Evolutionary conservation across 1,140 invertebrate species (phyloP), one percentile per base, ranked within the genome.

Genomic region (Chironomus striatipennis): DNA sequence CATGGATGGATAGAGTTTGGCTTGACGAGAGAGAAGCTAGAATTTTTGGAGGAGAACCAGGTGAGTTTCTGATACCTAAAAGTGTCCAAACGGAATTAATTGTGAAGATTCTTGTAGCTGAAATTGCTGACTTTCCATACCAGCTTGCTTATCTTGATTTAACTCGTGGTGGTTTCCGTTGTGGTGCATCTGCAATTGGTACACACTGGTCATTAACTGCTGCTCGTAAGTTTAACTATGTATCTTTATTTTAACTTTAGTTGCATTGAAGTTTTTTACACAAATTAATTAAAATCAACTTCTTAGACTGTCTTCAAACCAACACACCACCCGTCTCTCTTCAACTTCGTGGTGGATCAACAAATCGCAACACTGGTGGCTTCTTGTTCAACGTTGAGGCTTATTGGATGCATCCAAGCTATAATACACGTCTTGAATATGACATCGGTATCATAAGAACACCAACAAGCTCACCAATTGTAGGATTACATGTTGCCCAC

Each of bases 201-300:
- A 7, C 5, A 57, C 47, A 57, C 15, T 57, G 47, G 47, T 5
- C 12, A n/a, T 57, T 57, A 15, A n/a, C 47, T n/a, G 47, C 47
- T 57, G 47, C 47, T 57, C 47, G 47, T 57, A 57, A 57, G 47
- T 57, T 57, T 47, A n/a, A n/a, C n/a, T n/a, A n/a, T n/a, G n/a
- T n/a, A n/a, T n/a, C n/a, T n/a, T n/a, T n/a, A n/a, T n/a, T n/a
- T n/a, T n/a, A n/a, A n/a, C n/a, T n/a, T n/a, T n/a, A n/a, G n/a
- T n/a, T n/a, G n/a, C n/a, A 34, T 34, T 34, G 24, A 34, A 34
- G 5, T 34, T 34, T 34, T 1, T 1, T 34, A 34, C 24, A 34
- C 24, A 34, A 34, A 34, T 34, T 34, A 1, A 34, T 5, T 34
- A 2, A 1, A 1, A 34, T 2, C 5, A 34, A 34, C 5, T 1